Percentiles rank a stretch among this genome's conserved stretches.
Conservation (phyloP, 2,888 invertebrate genomes). For the Cancer borealis region DNA sequence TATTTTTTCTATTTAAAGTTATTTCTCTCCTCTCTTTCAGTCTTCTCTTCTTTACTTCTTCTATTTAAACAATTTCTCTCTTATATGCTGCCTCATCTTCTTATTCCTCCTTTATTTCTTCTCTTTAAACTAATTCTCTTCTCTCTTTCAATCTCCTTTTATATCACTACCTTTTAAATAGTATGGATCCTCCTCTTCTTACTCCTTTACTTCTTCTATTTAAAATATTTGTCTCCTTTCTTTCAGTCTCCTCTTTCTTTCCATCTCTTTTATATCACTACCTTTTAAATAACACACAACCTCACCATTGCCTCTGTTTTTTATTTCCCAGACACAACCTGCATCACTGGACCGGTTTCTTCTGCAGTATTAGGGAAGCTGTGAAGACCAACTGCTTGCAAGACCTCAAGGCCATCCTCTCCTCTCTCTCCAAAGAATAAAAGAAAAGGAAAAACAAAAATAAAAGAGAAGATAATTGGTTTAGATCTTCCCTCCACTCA, state of each 20-base stretch:
- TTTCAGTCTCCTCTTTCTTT: not conserved
- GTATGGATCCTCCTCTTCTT: not conserved
- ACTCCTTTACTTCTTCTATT: not conserved
- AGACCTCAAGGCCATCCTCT: conserved; percentile 15
- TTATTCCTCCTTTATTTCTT: not conserved
- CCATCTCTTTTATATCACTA: not conserved
- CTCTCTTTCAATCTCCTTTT: not conserved
- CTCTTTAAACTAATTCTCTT: not conserved
- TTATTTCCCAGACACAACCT: conserved; percentile 58
- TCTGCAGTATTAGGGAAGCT: conserved; percentile 62
- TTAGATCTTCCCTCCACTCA: not conserved
- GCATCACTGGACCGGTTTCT: conserved; percentile 65
- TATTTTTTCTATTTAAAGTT: not conserved
- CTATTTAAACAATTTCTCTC: not conserved
- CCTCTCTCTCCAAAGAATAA: not conserved
- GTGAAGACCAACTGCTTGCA: conserved; percentile 40
- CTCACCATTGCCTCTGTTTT: not conserved
- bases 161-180: not conserved
- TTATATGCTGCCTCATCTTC: not conserved
- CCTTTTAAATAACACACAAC: not conserved
- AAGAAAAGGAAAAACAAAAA: too few relatives aligned
- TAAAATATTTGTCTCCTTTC: not conserved
- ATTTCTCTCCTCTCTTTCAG: not conserved
- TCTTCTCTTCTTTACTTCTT: not conserved
- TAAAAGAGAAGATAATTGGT: not conserved